These are phyloP conservation scores for Pygmarrhopalites habei DNA, from an alignment of 1,140 invertebrate genomes.

Conservation along the genomic window DNA sequence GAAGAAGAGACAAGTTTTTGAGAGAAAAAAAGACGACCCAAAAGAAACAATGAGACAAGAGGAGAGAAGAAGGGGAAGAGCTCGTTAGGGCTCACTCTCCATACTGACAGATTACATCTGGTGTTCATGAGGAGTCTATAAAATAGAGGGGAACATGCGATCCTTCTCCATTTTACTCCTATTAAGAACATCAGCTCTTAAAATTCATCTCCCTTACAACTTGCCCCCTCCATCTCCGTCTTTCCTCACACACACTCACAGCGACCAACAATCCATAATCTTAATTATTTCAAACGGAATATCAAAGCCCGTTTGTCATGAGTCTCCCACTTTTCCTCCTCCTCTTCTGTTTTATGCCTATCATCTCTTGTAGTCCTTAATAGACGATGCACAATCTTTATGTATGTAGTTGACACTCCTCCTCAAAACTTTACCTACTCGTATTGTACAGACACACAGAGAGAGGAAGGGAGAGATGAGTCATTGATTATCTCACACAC, in stretches of 20 bases:
- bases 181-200: too few species aligned
- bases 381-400: too few species aligned
- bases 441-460: too few species aligned
- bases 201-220: background rate
- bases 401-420: too few species aligned
- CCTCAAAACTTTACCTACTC: too few species aligned
- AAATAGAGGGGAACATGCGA: background rate
- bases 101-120: conserved; percentile 30
- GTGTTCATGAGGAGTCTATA: conserved; percentile 14
- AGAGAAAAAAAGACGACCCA: conserved; percentile 22
- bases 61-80: conserved; percentile 16
- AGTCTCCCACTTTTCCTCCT: too few species aligned
- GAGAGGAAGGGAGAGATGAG: too few species aligned
- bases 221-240: background rate
- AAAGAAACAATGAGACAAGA: conserved; percentile 34
- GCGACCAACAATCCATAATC: background rate
- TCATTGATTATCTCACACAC: too few species aligned
- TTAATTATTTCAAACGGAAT: background rate
- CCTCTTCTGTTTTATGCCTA: too few species aligned
- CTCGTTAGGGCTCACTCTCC: conserved; percentile 22
- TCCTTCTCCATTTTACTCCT: too few species aligned
- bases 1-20: background rate
- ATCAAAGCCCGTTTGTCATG: background rate
- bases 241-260: background rate
- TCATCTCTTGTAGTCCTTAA: too few species aligned